phyloP scores from a whole-genome alignment of 2,797 vertebrate genomes.

The Halcyon chelicuti region DNA sequence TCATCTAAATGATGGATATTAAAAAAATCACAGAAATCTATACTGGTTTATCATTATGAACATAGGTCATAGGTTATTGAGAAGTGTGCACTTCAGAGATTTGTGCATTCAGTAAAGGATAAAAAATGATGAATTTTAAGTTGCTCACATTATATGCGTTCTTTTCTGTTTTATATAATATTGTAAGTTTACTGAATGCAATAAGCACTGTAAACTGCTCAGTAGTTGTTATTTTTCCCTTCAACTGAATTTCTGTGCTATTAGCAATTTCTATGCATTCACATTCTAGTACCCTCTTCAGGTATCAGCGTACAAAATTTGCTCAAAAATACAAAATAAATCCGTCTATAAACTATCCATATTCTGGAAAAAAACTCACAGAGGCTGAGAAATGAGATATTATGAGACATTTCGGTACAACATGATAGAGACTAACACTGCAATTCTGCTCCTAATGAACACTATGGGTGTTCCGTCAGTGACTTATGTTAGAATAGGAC shows the following conservation, averaged over 20 bases:
- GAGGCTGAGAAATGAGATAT: not conserved
- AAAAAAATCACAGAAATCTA: not conserved
- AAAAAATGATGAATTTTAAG: not conserved
- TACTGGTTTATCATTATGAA: not conserved
- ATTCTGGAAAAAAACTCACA: not conserved
- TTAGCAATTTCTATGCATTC: not conserved
- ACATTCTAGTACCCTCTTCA: not conserved
- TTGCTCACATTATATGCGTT: not conserved
- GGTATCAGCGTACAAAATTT: not conserved
- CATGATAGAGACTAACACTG: not conserved
- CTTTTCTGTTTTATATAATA: not conserved
- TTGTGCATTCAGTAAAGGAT: not conserved
- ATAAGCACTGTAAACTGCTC: not conserved
- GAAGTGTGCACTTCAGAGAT: not conserved
- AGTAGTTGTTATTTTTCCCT: not conserved
- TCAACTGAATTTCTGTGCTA: not conserved
- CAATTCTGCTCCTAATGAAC: not conserved
- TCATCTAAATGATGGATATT: not conserved
- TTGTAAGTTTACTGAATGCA: not conserved
- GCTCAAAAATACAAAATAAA: not conserved
- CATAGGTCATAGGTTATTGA: not conserved
- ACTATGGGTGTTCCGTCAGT: not conserved
- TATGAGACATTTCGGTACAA: not conserved
- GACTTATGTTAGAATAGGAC: not conserved
- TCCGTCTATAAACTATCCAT: not conserved